Evolutionary conservation across 2,797 vertebrate species (phyloP), one percentile per base, ranked within the genome.

Genomic region (Squalus acanthias): DNA sequence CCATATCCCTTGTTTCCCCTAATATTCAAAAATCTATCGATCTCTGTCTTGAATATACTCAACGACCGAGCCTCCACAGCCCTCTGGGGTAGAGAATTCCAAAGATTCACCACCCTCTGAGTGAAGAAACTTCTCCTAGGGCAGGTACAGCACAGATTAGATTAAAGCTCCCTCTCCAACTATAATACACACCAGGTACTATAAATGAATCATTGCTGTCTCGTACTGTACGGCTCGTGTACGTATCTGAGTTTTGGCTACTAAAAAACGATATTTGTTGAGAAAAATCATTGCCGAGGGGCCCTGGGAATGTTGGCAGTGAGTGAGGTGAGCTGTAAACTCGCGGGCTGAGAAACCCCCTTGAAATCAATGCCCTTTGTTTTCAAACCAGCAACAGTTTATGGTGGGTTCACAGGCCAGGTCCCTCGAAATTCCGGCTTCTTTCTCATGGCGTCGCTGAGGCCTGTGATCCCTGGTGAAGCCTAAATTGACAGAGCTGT

Each of bases 401-500:
- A 50, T 4, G 3, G 4, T 50, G 17, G 46, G 82, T 50, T 85
- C 82, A 85, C 46, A 85, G 46, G 7, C 26, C 82, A 87, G 26
- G 22, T 87, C 63, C 0, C 57, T 17, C 22, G 82, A n/a, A 96
- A 89, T 87, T n/a, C 7, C 15, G 39, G 96, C 69, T 70, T n/a
- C 24, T 87, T 96, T 70, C 96, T 96, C 63, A 53, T 87, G 57
- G 65, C 67, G 39, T 87, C 65, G 9, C 69, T 6, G 4, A 96
- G 82, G 82, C 96, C 79, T 96, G 69, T 89, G 82, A 89, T 96
- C 96, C 82, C 69, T 26, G 26, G 57, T 63, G 53, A 89, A 96
- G 76, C 63, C n/a, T 39, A 87, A 63, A 65, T 67, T 96, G 82
- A 89, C 82, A 96, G 79, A 1, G 63, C 33, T 15, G 3, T n/a